Percentiles rank a stretch among this genome's conserved stretches.
Conservation (phyloP, 2,888 invertebrate genomes). For the Drosophila histrio region DNA sequence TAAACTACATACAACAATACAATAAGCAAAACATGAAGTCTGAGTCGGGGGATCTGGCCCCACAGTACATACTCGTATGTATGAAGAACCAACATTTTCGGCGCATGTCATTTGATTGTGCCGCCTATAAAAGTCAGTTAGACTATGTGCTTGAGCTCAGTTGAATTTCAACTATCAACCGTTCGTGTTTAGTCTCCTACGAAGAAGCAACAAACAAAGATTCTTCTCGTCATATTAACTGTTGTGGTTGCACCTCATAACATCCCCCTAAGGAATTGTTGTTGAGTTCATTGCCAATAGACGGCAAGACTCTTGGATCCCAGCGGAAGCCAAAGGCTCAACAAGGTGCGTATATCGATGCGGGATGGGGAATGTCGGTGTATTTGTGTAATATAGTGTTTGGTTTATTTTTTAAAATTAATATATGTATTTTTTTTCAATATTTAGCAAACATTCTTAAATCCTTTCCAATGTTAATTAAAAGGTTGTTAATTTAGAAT, state of each 20-base stretch:
- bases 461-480: not conserved
- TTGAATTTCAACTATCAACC: conserved; percentile 72
- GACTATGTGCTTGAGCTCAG: conserved; percentile 74
- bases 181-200: conserved; percentile 48
- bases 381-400: not conserved
- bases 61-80: conserved; percentile 44
- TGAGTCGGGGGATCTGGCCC: conserved; percentile 23
- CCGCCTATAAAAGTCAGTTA: conserved; percentile 76
- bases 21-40: conserved; percentile 69
- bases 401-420: too few relatives aligned
- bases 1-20: conserved; percentile 80
- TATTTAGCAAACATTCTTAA: too few relatives aligned
- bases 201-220: conserved; percentile 13
- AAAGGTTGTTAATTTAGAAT: not conserved
- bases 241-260: not conserved
- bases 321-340: conserved; percentile 55
- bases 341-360: conserved; percentile 44
- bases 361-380: not conserved
- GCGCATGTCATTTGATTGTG: conserved; percentile 75
- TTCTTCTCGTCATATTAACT: conserved; percentile 6
- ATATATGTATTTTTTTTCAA: too few relatives aligned
- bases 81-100: conserved; percentile 44
- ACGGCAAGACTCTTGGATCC: conserved; percentile 51
- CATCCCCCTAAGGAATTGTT: conserved; percentile 2
- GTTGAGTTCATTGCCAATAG: conserved; percentile 43